These are phyloP conservation scores for Cerceris ruficornis DNA, from an alignment of 2,888 invertebrate genomes.

Conservation along the genomic window DNA sequence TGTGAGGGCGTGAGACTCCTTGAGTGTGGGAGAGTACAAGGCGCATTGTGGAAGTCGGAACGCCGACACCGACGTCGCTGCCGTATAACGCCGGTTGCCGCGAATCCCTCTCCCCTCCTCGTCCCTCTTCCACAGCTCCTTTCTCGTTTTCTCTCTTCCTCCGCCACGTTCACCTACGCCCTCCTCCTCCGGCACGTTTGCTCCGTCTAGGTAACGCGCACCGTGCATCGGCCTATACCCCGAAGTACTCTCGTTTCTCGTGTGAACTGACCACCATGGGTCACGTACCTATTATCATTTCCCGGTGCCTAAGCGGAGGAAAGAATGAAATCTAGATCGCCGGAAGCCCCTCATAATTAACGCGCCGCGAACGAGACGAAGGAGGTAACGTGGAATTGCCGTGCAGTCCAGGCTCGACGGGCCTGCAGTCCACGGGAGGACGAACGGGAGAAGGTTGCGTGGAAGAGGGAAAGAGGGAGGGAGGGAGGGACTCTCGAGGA, in stretches of 20 bases:
- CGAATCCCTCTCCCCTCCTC: slow-evolving; percentile 26
- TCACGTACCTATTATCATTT: slow-evolving; percentile 82
- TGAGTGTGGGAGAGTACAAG: slow-evolving; percentile 82
- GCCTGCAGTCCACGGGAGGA: slow-evolving; percentile 16
- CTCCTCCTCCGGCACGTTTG: neutral
- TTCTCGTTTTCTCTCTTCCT: slow-evolving; percentile 6
- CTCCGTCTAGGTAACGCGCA: slow-evolving; percentile 13
- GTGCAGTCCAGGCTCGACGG: slow-evolving; percentile 44
- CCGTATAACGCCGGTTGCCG: slow-evolving; percentile 57
- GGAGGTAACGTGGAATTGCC: slow-evolving; percentile 49
- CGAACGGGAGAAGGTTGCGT: slow-evolving; percentile 20
- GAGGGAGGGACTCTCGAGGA: neutral
- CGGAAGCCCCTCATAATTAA: slow-evolving; percentile 82
- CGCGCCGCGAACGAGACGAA: slow-evolving; percentile 72
- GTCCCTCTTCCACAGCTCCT: slow-evolving; percentile 16
- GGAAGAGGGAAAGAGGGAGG: slow-evolving; percentile 32
- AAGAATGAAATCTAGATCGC: slow-evolving; percentile 82
- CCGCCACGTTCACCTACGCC: neutral
- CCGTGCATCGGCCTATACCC: slow-evolving; percentile 15
- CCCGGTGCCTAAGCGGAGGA: slow-evolving; percentile 75
- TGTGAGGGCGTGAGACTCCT: slow-evolving; percentile 81
- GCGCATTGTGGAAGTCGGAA: slow-evolving; percentile 76
- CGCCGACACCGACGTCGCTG: slow-evolving; percentile 65
- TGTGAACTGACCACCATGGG: slow-evolving; percentile 82
- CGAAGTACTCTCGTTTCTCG: slow-evolving; percentile 77